These are phyloP conservation scores for Parasteatoda tepidariorum DNA, from an alignment of 1,140 invertebrate species.

Conservation along the genomic window DNA sequence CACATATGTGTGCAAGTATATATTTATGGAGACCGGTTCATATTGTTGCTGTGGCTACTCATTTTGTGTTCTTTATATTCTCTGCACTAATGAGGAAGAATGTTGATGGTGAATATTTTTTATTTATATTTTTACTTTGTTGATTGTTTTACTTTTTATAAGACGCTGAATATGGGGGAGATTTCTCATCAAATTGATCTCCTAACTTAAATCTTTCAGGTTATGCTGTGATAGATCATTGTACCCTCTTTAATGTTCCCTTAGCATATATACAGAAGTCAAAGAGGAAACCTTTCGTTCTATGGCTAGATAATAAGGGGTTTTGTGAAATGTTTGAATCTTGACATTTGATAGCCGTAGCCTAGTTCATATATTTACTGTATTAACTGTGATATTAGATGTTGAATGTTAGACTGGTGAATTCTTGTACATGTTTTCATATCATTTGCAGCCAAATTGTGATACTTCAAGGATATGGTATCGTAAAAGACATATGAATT, in stretches of 20 bases:
- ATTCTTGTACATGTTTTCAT: slow-evolving; percentile 24
- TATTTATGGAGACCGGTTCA: slow-evolving; percentile 1
- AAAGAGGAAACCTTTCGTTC: slow-evolving; percentile 45
- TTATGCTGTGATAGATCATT: slow-evolving; percentile 58
- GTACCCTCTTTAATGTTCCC: slow-evolving; percentile 56
- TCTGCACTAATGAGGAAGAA: slow-evolving; percentile 33
- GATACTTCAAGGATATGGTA: not conserved
- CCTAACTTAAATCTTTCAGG: slow-evolving; percentile 54
- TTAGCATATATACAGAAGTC: slow-evolving; percentile 49
- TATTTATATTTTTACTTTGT: slow-evolving; percentile 59
- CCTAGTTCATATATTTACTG: slow-evolving; percentile 52
- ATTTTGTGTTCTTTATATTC: slow-evolving; percentile 44
- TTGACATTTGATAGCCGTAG: slow-evolving; percentile 50
- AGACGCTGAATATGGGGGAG: slow-evolving; percentile 35
- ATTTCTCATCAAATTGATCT: slow-evolving; percentile 24
- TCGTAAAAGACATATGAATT: not conserved
- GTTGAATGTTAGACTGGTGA: slow-evolving; percentile 37
- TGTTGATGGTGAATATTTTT: slow-evolving; percentile 38
- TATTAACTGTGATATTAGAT: slow-evolving; percentile 61
- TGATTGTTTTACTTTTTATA: slow-evolving; percentile 52
- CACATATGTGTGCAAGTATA: slow-evolving; percentile 16
- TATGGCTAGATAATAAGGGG: not conserved
- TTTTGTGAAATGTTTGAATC: not conserved
- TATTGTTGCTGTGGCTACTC: slow-evolving; percentile 23
- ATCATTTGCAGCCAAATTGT: slow-evolving; percentile 41